A percentile compares a stretch with the other conserved stretches of the same genome.
These are phyloP conservation scores for Synchiropus splendidus DNA, from an alignment of 2,113 vertebrate species.

Conservation along the genomic window DNA sequence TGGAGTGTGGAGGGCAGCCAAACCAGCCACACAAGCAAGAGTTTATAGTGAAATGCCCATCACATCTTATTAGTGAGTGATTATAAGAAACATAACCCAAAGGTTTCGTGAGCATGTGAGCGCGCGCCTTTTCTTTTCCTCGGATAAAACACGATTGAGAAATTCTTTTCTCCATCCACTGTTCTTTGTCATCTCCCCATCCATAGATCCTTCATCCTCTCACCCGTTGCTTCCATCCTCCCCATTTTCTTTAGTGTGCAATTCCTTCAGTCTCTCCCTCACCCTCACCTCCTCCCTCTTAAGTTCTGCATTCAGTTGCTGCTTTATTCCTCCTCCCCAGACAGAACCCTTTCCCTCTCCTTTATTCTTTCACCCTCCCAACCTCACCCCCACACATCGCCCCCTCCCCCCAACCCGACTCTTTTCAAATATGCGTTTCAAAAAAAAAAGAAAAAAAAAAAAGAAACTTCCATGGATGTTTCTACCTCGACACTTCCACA, in stretches of 20 bases:
- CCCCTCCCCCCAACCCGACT: conserved; percentile 4
- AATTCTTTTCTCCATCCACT: too few species aligned
- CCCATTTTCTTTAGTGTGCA: conserved; percentile 40
- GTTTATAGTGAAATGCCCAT: too few species aligned
- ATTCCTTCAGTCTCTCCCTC: conserved; percentile 52
- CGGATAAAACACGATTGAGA: too few species aligned
- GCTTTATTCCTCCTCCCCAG: conserved; percentile 46
- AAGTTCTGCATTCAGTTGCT: conserved; percentile 44
- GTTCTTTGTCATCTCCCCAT: conserved; percentile 28
- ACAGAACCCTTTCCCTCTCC: conserved; percentile 28
- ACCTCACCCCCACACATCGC: neutral
- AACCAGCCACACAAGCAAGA: too few species aligned
- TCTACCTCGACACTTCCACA: conserved; percentile 78
- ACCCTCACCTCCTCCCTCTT: conserved; percentile 7
- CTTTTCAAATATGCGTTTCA: conserved; percentile 42
- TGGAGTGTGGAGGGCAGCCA: too few species aligned
- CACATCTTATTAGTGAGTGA: too few species aligned
- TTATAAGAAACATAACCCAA: too few species aligned
- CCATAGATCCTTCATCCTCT: conserved; percentile 36
- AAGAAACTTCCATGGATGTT: conserved; percentile 58
- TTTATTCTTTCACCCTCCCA: conserved; percentile 20
- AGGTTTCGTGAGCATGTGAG: too few species aligned
- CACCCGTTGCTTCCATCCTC: conserved; percentile 30
- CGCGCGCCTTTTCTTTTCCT: too few species aligned
- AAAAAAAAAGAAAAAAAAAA: conserved; percentile 32